Percentiles rank a stretch among this genome's conserved stretches.
phyloP scores from a whole-genome alignment of 2,113 vertebrate genomes.

The Hyperopisus bebe region DNA sequence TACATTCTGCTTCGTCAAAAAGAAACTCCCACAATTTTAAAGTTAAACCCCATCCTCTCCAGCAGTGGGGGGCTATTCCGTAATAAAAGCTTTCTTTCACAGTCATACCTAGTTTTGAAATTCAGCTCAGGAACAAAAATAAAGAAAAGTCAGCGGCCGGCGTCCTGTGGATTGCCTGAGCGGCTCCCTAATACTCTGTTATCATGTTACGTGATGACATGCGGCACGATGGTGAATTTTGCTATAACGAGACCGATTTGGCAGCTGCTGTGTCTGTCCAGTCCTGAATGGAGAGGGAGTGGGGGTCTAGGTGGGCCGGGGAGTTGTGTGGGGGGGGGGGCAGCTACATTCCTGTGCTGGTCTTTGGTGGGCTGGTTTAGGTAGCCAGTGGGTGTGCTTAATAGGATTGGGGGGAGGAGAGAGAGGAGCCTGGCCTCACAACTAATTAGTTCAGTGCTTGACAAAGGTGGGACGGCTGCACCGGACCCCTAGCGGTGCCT shows the following conservation, averaged over 20 bases:
- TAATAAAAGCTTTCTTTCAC: background rate
- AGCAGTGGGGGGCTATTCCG: background rate
- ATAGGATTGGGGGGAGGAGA: slow-evolving; percentile 53
- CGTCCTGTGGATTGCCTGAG: background rate
- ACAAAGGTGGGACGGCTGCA: slow-evolving; percentile 72
- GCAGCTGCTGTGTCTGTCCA: slow-evolving; percentile 43
- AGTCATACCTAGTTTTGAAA: background rate
- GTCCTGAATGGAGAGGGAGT: slow-evolving; percentile 25
- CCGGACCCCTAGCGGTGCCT: slow-evolving; percentile 58
- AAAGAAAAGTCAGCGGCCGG: background rate
- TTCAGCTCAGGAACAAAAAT: background rate
- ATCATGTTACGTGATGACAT: slow-evolving; percentile 10
- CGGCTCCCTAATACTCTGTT: background rate
- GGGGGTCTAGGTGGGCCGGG: background rate
- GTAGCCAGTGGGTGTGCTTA: slow-evolving; percentile 53
- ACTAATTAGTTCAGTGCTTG: slow-evolving; percentile 71
- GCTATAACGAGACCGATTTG: slow-evolving; percentile 40
- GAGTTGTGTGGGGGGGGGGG: slow-evolving; percentile 18
- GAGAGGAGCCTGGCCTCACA: slow-evolving; percentile 53
- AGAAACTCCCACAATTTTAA: background rate
- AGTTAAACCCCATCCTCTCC: background rate
- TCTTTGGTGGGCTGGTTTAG: slow-evolving; percentile 40
- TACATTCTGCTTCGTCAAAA: background rate
- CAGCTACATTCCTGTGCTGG: slow-evolving; percentile 50
- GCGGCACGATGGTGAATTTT: background rate